Percentiles rank a stretch among this genome's conserved stretches.
Conservation (phyloP, 2,113 vertebrate species). For the Brienomyrus brachyistius region DNA sequence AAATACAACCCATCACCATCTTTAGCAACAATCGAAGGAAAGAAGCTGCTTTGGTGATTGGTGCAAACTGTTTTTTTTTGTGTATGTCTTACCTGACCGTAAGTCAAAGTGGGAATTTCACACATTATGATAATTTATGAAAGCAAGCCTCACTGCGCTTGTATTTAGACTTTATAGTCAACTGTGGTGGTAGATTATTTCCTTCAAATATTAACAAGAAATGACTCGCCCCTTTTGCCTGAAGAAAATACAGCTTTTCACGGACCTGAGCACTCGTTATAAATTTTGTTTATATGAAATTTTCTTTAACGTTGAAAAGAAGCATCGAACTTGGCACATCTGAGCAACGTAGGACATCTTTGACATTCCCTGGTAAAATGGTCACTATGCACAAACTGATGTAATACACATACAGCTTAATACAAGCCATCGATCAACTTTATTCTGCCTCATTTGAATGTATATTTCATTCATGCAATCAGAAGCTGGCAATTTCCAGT, state of each 20-base stretch:
- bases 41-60: not conserved
- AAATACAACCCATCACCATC: not conserved
- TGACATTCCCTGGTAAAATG: too few relatives aligned
- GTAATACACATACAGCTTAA: too few relatives aligned
- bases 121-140: not conserved
- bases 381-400: too few relatives aligned
- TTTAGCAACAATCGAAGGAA: not conserved
- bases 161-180: not conserved
- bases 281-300: too few relatives aligned
- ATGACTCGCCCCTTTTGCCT: not conserved
- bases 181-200: not conserved
- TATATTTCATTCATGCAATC: not conserved
- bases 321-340: too few relatives aligned
- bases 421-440: not conserved
- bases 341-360: too few relatives aligned
- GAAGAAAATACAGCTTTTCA: not conserved
- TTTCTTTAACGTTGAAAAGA: too few relatives aligned
- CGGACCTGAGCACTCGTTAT: too few relatives aligned
- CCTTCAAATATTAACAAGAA: not conserved
- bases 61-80: not conserved
- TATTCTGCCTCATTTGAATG: not conserved
- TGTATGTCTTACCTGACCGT: too few relatives aligned
- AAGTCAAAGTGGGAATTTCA: too few relatives aligned
- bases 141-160: not conserved
- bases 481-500: not conserved